Evolutionary conservation across 1,140 invertebrate genomes (phyloP).

Genomic region (Drosophila repleta): DNA sequence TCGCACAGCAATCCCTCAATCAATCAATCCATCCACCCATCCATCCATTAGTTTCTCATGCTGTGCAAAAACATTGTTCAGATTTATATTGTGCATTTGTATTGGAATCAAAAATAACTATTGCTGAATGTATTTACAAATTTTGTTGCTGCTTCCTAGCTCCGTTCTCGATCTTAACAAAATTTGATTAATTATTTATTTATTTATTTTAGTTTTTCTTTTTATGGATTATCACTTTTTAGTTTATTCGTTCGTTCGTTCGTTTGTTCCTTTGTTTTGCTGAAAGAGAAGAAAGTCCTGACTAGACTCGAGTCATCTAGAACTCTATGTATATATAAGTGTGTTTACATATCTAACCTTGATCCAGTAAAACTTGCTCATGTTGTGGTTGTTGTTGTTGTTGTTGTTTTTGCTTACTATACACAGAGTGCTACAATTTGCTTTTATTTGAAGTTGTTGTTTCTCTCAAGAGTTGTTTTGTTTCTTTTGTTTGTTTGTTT

Average conservation of each 20-base stretch:
- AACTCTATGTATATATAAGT: conserved; percentile 7
- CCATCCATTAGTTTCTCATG: neutral
- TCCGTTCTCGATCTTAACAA: neutral
- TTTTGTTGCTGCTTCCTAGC: neutral
- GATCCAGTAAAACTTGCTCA: conserved; percentile 25
- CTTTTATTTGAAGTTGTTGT: conserved; percentile 61
- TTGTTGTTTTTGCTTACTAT: conserved; percentile 69
- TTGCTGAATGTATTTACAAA: conserved; percentile 37
- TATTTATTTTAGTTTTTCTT: conserved; percentile 25
- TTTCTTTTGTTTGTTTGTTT: conserved; percentile 62
- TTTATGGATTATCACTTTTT: conserved; percentile 43
- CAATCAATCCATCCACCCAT: too few species aligned
- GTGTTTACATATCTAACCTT: too few species aligned
- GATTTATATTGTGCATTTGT: conserved; percentile 27
- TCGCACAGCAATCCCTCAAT: conserved; percentile 21
- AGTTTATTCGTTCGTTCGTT: conserved; percentile 42
- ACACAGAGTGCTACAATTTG: conserved; percentile 78
- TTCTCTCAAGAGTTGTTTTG: conserved; percentile 35
- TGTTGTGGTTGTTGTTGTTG: conserved; percentile 37
- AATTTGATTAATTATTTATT: conserved; percentile 20
- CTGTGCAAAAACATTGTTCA: conserved; percentile 18
- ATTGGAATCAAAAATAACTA: conserved; percentile 19
- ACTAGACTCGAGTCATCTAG: conserved; percentile 3
- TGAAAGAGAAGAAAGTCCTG: neutral
- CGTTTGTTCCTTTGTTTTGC: neutral